Conservation (phyloP, 1,140 invertebrate genomes). For the Habropoda laboriosa region DNA sequence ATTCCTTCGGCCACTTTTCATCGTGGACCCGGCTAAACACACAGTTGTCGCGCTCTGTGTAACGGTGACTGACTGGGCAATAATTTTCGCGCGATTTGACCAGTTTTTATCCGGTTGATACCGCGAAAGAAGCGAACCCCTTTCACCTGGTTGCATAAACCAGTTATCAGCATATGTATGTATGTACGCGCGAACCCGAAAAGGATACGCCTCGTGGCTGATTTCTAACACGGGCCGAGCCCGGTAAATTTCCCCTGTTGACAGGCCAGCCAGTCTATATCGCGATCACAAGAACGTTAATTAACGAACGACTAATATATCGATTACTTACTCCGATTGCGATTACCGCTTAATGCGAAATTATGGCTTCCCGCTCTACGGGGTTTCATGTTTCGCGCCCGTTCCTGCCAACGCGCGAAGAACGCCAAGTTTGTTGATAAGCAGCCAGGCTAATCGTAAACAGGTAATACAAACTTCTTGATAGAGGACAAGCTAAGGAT, state of each 20-base stretch:
- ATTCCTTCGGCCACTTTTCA: background rate
- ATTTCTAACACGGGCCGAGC: slow-evolving; percentile 60
- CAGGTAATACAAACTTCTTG: slow-evolving; percentile 17
- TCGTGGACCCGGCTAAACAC: no score
- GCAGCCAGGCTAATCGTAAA: slow-evolving; percentile 52
- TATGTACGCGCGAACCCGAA: slow-evolving; percentile 60
- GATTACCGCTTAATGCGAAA: slow-evolving; percentile 70
- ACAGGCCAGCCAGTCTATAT: slow-evolving; percentile 68
- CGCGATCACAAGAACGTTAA: slow-evolving; percentile 71
- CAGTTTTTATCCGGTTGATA: slow-evolving; percentile 8
- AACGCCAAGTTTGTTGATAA: slow-evolving; percentile 54
- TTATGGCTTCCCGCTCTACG: slow-evolving; percentile 63
- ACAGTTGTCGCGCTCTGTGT: no score
- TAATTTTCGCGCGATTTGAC: slow-evolving; percentile 33
- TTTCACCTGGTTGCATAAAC: slow-evolving; percentile 55
- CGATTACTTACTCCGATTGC: slow-evolving; percentile 72
- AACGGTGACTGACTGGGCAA: slow-evolving; percentile 16
- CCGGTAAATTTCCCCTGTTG: slow-evolving; percentile 65
- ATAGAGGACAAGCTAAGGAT: background rate
- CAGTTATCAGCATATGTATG: slow-evolving; percentile 59
- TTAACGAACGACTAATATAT: slow-evolving; percentile 74
- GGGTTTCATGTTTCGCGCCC: slow-evolving; percentile 55
- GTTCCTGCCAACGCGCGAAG: slow-evolving; percentile 47
- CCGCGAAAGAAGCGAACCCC: slow-evolving; percentile 27
- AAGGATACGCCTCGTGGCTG: slow-evolving; percentile 63